Conservation (phyloP, 2,797 vertebrate species). For the Pteropus rufus region DNA sequence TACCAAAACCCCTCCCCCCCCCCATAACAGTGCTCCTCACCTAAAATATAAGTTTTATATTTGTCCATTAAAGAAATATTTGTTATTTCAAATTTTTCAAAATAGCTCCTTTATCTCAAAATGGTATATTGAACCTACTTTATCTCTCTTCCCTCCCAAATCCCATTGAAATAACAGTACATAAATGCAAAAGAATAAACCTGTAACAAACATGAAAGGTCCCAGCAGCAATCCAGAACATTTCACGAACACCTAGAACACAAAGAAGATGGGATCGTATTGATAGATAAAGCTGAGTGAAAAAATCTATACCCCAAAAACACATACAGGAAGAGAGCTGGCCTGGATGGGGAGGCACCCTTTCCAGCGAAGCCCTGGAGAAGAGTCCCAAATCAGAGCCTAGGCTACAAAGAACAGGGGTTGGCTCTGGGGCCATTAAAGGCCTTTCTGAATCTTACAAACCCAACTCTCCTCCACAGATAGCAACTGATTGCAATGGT, state of each 20-base stretch:
- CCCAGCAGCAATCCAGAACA: not conserved
- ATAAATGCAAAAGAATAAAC: not conserved
- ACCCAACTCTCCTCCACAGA: not conserved
- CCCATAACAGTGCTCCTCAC: too few species aligned
- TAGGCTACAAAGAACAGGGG: not conserved
- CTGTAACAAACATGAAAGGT: not conserved
- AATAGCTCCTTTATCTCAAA: not conserved
- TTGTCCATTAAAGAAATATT: not conserved
- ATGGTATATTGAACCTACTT: not conserved
- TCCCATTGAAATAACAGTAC: not conserved
- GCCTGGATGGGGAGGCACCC: accelerated
- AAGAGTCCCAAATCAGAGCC: not conserved
- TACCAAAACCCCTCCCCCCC: not conserved
- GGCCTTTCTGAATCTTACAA: not conserved
- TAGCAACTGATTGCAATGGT: not conserved
- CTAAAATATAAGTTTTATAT: not conserved
- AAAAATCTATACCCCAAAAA: not conserved
- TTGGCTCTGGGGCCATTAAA: not conserved
- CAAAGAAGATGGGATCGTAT: not conserved
- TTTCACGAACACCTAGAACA: not conserved
- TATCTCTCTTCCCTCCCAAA: not conserved
- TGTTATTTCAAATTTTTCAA: not conserved
- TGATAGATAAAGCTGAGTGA: not conserved
- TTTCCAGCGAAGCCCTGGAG: not conserved
- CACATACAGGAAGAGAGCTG: not conserved